These are phyloP conservation scores for Dipodomys merriami DNA, from an alignment of 2,113 vertebrate genomes.

Conservation along the genomic window DNA sequence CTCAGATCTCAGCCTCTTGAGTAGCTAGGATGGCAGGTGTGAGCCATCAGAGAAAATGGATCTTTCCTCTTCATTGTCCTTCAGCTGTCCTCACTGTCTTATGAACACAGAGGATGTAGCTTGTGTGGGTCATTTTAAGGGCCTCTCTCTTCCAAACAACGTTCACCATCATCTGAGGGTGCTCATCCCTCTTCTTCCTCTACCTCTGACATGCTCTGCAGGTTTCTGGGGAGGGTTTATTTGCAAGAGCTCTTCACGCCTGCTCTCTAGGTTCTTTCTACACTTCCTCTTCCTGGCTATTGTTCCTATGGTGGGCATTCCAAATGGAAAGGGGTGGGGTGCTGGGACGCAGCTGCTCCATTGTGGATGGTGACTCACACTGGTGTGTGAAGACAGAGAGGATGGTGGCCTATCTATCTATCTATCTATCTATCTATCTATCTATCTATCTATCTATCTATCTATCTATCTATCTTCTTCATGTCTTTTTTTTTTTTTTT, in stretches of 20 bases:
- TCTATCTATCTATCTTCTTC: too few species aligned
- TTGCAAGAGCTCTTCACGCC: not conserved
- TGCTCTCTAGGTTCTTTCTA: constrained; percentile 9
- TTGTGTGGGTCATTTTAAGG: not conserved
- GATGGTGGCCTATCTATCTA: not conserved
- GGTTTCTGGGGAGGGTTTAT: not conserved
- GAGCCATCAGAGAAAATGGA: too few species aligned
- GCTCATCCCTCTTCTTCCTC: not conserved
- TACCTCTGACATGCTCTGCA: not conserved
- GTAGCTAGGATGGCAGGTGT: too few species aligned
- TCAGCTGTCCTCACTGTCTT: not conserved
- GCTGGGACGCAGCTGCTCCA: constrained; percentile 32
- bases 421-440: too few species aligned
- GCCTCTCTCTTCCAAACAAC: not conserved
- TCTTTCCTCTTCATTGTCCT: not conserved
- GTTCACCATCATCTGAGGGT: not conserved
- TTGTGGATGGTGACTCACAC: constrained; percentile 56
- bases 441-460: too few species aligned
- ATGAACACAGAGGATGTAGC: not conserved
- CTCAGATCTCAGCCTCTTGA: too few species aligned
- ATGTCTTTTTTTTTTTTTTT: too few species aligned
- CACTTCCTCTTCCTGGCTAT: not conserved
- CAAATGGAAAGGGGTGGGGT: not conserved
- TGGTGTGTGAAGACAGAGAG: constrained; percentile 52
- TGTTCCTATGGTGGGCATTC: not conserved